Evolutionary conservation across 2,113 vertebrate genomes (phyloP).

Genomic region (Callipepla squamata): DNA sequence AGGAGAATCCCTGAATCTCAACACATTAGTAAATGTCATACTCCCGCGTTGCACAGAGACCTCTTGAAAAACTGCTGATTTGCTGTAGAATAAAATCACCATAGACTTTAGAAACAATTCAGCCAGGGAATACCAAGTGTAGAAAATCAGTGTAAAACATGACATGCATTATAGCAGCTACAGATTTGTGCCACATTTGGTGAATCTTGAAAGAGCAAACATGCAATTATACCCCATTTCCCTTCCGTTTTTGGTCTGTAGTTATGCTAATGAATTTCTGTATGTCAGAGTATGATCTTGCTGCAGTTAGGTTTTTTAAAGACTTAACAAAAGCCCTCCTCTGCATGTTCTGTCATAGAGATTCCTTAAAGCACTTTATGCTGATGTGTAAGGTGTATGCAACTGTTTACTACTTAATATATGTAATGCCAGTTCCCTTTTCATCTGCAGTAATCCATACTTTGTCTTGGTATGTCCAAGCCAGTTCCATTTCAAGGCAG

Average conservation of each 20-base stretch:
- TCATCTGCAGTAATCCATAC: not conserved
- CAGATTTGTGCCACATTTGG: not conserved
- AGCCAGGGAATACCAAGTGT: conserved; percentile 61
- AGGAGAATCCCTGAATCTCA: conserved; percentile 75
- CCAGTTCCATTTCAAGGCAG: not conserved
- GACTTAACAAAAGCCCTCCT: not conserved
- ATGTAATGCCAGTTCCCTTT: not conserved
- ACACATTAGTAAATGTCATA: conserved; percentile 77
- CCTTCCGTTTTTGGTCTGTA: not conserved
- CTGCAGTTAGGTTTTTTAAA: not conserved
- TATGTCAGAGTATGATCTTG: not conserved
- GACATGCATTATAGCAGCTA: conserved; percentile 40
- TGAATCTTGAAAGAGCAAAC: conserved; percentile 18
- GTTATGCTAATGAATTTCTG: not conserved
- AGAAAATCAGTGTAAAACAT: conserved; percentile 65
- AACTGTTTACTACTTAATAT: not conserved
- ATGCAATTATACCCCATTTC: not conserved
- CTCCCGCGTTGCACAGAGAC: conserved; percentile 62
- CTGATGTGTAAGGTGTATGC: not conserved
- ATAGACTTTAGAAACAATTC: conserved; percentile 66
- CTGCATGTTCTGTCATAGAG: not conserved
- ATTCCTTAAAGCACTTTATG: not conserved
- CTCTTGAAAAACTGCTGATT: conserved; percentile 74
- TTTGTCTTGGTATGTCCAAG: not conserved
- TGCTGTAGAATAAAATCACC: conserved; percentile 63